Base-by-base conservation (phyloP, 2,113 vertebrate species). In the Silurus asotus region DNA sequence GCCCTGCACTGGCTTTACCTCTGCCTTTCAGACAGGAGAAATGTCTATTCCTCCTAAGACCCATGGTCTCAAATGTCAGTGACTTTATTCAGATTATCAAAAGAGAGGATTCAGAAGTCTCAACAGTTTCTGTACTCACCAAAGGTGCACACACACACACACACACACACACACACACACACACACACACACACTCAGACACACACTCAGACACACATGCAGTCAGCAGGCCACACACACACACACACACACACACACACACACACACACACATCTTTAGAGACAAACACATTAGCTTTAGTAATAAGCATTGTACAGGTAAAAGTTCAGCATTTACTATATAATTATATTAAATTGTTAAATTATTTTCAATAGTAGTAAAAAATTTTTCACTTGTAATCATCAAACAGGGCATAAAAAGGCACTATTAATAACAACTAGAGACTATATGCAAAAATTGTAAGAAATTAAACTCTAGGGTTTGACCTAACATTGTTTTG, bases 21-120 rank as follows among this genome's bases (percentile, higher is more conserved):
- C 85, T 99, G 88, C 97, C 98, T 0, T 97, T 97, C 82, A 96
- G 97, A 90, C 93, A 90, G 0, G 98, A 99, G 91, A 95, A 94
- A 28, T 99, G 97, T 85, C 94, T 88, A 55, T 99, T 99, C 88
- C 95, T 95, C 28, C 89, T 99, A 49, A 93, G 95, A 83, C 98
- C 97, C 0, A 83, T 96, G 93, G 78, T 95, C 76, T 96, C 96
- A 86, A 98, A 91, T 0, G 95, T 98, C 0, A 95, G 94, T 3
- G 94, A 95, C 6, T 95, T 99, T 87, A 94, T 99, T 28, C 61
- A 87, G 77, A 95, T 97, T 53, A 86, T 98, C 72, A 94, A 93
- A 86, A 93, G 79, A 75, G 98, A 99, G 89, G 98, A 99, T 77
- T 94, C 93, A 56, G 98, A 97, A 55, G 93, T 96, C 75, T 88